phyloP scores from a whole-genome alignment of 2,797 vertebrate species.

The Gadopsis bispinosus region DNA sequence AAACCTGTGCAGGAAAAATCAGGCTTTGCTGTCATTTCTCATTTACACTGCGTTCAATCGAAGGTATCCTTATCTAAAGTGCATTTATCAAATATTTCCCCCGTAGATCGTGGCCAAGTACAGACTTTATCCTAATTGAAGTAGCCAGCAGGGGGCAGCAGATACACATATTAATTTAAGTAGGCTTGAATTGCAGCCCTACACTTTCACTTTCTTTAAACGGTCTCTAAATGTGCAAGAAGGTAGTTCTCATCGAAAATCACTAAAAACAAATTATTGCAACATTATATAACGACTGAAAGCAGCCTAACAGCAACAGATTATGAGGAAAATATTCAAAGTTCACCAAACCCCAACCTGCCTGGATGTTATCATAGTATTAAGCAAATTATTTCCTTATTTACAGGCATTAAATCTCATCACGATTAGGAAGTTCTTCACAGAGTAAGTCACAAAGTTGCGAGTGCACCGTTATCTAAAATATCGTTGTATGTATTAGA shows the following conservation, averaged over 20 bases:
- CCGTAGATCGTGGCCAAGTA: background rate
- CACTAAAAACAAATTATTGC: background rate
- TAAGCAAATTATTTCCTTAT: too few species aligned
- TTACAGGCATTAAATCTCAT: too few species aligned
- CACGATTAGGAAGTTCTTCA: too few species aligned
- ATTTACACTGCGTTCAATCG: background rate
- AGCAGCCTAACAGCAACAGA: background rate
- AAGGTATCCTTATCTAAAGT: background rate
- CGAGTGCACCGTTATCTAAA: background rate
- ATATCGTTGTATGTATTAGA: background rate
- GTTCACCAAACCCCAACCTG: too few species aligned
- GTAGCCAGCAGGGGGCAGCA: slow-evolving; percentile 28
- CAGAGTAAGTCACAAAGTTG: too few species aligned
- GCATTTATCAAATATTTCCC: background rate
- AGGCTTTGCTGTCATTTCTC: background rate
- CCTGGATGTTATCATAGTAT: too few species aligned
- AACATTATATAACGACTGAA: background rate
- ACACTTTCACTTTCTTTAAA: background rate
- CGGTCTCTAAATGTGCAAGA: background rate
- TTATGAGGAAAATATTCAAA: background rate
- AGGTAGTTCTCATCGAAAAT: background rate
- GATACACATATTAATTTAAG: background rate
- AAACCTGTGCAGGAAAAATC: background rate
- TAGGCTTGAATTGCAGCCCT: background rate
- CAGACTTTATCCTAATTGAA: background rate